phyloP scores from a whole-genome alignment of 53 echinoderm and acorn worm genomes.

The Mesocentrotus franciscanus region DNA sequence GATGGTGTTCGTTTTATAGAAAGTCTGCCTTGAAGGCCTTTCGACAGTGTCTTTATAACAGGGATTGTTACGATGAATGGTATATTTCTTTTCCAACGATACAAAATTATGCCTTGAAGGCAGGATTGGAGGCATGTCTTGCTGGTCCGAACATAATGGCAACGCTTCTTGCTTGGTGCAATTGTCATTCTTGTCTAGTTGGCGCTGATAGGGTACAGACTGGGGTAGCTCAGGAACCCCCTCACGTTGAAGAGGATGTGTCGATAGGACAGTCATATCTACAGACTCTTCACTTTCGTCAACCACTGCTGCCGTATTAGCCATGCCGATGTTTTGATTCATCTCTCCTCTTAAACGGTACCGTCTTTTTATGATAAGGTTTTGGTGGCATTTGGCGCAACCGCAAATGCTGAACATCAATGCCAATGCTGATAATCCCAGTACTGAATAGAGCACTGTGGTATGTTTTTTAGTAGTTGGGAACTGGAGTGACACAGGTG shows the following conservation, averaged over 20 bases:
- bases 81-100: neutral
- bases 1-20: too few relatives aligned
- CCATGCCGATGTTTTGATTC: neutral
- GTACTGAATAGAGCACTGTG: neutral
- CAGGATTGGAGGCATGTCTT: neutral
- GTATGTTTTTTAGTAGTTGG: too few relatives aligned
- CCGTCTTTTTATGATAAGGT: neutral
- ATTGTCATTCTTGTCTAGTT: neutral
- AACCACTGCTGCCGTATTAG: too few relatives aligned
- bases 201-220: neutral
- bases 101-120: neutral
- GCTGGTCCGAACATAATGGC: neutral
- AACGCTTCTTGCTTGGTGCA: neutral
- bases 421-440: neutral
- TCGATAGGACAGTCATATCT: neutral
- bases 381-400: neutral
- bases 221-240: neutral
- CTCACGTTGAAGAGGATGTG: neutral
- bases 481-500: neutral
- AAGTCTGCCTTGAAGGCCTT: too few relatives aligned
- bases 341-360: neutral
- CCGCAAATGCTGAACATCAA: neutral
- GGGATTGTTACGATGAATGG: neutral
- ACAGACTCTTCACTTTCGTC: neutral
- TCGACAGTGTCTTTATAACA: too few relatives aligned